phyloP scores from a whole-genome alignment of 2,888 invertebrate genomes.

The Hydroisotoma schaefferi region DNA sequence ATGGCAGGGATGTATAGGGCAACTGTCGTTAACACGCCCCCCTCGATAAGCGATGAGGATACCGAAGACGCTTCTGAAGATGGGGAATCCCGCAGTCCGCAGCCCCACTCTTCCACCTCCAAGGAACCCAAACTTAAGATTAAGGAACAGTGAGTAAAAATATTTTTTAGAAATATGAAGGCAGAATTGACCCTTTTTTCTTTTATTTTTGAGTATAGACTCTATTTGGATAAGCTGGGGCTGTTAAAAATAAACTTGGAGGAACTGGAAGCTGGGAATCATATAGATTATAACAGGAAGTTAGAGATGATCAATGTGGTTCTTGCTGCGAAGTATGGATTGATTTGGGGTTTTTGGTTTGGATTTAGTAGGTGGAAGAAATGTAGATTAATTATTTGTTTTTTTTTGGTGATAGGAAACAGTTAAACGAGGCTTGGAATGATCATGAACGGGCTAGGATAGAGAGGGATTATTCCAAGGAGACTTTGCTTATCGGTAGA shows the following conservation, averaged over 20 bases:
- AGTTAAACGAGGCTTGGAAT: conserved; percentile 70
- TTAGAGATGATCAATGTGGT: conserved; percentile 16
- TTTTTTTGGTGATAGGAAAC: conserved; percentile 53
- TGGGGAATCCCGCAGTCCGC: conserved; percentile 39
- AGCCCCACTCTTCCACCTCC: too few relatives aligned
- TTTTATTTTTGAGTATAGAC: conserved; percentile 56
- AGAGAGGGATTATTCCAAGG: conserved; percentile 79
- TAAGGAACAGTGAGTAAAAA: conserved; percentile 72
- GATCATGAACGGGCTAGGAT: conserved; percentile 82
- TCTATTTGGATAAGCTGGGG: conserved; percentile 86
- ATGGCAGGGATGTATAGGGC: neutral
- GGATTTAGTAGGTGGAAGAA: too few relatives aligned
- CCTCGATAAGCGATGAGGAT: conserved; percentile 63
- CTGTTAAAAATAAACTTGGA: conserved; percentile 75
- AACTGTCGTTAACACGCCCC: neutral
- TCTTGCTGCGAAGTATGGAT: conserved; percentile 14
- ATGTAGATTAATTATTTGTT: too few relatives aligned
- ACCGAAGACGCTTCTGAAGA: conserved; percentile 92
- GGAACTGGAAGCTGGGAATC: conserved; percentile 78
- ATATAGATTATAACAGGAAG: conserved; percentile 62
- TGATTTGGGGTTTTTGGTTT: neutral
- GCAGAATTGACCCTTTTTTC: neutral
- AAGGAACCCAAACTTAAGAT: too few relatives aligned
- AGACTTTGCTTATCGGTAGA: conserved; percentile 82
- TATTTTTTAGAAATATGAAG: neutral